Base-by-base conservation (phyloP, 1,140 invertebrate genomes). In the Piezodorus guildinii region DNA sequence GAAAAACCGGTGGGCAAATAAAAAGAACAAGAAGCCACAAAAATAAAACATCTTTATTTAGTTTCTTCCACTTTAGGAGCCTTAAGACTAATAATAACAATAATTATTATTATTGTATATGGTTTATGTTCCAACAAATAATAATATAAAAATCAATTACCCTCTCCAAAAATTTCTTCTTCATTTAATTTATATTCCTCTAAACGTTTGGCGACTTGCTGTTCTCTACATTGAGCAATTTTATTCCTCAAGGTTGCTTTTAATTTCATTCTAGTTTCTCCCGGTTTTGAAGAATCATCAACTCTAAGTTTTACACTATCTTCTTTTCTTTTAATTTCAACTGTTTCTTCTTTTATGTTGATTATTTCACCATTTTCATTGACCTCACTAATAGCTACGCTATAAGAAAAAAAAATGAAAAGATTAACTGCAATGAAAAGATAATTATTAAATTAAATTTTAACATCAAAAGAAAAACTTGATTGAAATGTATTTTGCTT, bases 191-290 rank as follows among this genome's bases (percentile, higher is more conserved):
- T 56, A 12, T 51, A 30, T 19, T 68, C 63, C 25, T 68, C 46
- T 17, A 51, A 19, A 46, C 54, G 54, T 61, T 68, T 62, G 1
- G 45, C 60, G 81, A 84, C 85, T 70, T 85, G 78, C 62, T 83
- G 73, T 23, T 78, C 77, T 56, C 83, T 74, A 67, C 80, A 80
- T 46, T 77, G 73, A 1, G 77, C 76, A 69, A 88, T 87, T 75
- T 82, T 74, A 17, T 79, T 73, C 69, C 83, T 79, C 10, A 89
- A 73, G 68, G 80, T 78, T 66, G 82, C 78, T 71, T 80, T 82
- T 44, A 88, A 73, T 66, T 79, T 79, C 44, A 77, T 69, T 59
- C 83, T 74, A 70, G 79, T 80, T 23, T 77, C 77, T 1, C 85
- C 85, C 45, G 85, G 85, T 71, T 80, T 81, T 27, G 77, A 71